These are phyloP conservation scores for Heloderma charlesbogerti DNA, from an alignment of 2,113 vertebrate species.

Conservation along the genomic window DNA sequence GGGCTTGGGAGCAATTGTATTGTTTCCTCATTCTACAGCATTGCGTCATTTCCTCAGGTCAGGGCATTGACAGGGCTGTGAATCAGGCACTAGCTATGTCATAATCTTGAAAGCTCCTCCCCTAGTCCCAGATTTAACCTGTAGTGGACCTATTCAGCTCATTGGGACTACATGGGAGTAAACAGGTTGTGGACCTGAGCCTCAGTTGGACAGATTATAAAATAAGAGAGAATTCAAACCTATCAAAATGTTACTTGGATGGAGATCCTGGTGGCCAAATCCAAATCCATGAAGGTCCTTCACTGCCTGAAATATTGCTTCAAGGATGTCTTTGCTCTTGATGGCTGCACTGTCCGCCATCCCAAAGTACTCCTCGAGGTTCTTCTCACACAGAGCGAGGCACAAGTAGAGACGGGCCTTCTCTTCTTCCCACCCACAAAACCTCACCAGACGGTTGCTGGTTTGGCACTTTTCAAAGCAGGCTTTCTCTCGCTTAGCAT, in stretches of 20 bases:
- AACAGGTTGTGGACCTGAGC: neutral
- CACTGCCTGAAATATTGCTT: slow-evolving; percentile 72
- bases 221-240: slow-evolving; percentile 56
- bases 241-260: slow-evolving; percentile 72
- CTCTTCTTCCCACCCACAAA: slow-evolving; percentile 59
- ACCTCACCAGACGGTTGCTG: slow-evolving; percentile 59
- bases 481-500: slow-evolving; percentile 47
- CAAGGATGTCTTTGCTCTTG: slow-evolving; percentile 52
- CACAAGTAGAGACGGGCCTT: slow-evolving; percentile 66
- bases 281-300: slow-evolving; percentile 60
- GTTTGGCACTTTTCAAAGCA: slow-evolving; percentile 52
- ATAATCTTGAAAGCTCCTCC: too few relatives aligned
- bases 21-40: too few relatives aligned
- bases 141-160: neutral
- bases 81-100: too few relatives aligned
- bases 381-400: slow-evolving; percentile 75
- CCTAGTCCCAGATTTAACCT: neutral
- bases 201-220: neutral
- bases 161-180: neutral
- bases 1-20: too few relatives aligned
- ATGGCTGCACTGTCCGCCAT: neutral
- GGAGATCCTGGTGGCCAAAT: slow-evolving; percentile 73
- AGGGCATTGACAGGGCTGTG: too few relatives aligned
- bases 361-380: slow-evolving; percentile 65
- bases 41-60: too few relatives aligned